Evolutionary conservation across 2,888 invertebrate genomes (phyloP), one percentile per base, ranked within the genome.

Genomic region (Proisotoma minuta): DNA sequence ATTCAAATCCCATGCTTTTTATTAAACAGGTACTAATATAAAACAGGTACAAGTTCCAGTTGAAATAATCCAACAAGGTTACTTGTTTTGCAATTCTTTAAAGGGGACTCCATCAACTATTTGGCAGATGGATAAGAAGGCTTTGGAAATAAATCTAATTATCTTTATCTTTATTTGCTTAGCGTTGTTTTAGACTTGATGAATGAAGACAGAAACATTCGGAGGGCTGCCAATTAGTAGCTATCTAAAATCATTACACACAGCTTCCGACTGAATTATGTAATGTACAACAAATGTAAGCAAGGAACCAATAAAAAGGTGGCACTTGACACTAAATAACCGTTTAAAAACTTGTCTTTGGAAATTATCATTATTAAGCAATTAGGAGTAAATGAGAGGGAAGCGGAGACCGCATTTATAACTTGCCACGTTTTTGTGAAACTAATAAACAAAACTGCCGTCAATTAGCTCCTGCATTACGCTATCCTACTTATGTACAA

Each of bases 141-240:
- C 12, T 8, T 8, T 34, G 8, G 47, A 47, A 47, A 52, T 52
- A 52, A 52, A 52, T 52, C 52, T 52, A 52, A 27, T 52, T 52
- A 52, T 28, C 28, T 18, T 52, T 52, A 52, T 52, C 52, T 52
- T 28, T 15, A 52, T 52, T 34, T 34, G 34, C 34, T 34, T 34
- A 34, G 34, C 8, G 29, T 12, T 52, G 3, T 28, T 5, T 20
- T 52, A n/a, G 26, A 24, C 5, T 52, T 52, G 52, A 52, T 52
- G 26, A 52, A 52, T 52, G 52, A 4, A 15, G 34, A 34, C 34
- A 34, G 34, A 34, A 10, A 34, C n/a, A n/a, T n/a, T n/a, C n/a
- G n/a, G n/a, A n/a, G n/a, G n/a, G n/a, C n/a, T n/a, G n/a, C n/a
- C n/a, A n/a, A n/a, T n/a, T n/a, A n/a, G n/a, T n/a, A n/a, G n/a